These are phyloP conservation scores for Sinocyclocheilus maitianheensis DNA, from an alignment of 2,113 vertebrate species.

Conservation along the genomic window DNA sequence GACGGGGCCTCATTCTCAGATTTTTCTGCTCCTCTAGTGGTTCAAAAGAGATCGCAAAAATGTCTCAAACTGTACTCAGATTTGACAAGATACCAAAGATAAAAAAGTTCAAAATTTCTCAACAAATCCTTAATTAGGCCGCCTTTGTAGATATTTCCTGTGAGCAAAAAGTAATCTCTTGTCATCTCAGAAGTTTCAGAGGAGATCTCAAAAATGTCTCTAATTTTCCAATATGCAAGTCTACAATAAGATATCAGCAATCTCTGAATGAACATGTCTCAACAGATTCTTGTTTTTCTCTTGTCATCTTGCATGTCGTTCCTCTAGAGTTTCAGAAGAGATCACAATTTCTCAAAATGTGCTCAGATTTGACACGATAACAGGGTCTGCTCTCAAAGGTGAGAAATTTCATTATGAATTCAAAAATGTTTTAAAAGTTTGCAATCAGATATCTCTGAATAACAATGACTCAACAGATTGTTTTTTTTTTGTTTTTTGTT, in stretches of 20 bases:
- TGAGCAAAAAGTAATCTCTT: not conserved
- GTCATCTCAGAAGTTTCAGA: not conserved
- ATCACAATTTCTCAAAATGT: not conserved
- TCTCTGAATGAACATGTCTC: not conserved
- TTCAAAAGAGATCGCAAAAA: not conserved
- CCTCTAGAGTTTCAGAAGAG: not conserved
- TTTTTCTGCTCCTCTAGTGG: not conserved
- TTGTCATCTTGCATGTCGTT: not conserved
- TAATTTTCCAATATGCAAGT: not conserved
- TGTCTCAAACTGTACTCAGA: not conserved
- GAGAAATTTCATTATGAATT: not conserved
- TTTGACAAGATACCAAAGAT: not conserved
- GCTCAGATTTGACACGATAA: not conserved
- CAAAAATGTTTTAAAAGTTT: not conserved
- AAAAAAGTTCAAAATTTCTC: not conserved
- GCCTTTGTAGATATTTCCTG: not conserved
- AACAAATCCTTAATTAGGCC: not conserved
- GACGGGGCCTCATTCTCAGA: too few species aligned
- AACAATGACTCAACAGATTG: too few species aligned
- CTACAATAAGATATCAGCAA: not conserved
- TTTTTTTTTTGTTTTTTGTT: too few species aligned
- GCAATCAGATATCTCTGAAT: too few species aligned
- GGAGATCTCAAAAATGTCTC: not conserved
- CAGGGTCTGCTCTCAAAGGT: not conserved
- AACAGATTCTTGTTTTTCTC: not conserved